Conservation (phyloP, 2,113 vertebrate genomes). For the Zosterops borbonicus region DNA sequence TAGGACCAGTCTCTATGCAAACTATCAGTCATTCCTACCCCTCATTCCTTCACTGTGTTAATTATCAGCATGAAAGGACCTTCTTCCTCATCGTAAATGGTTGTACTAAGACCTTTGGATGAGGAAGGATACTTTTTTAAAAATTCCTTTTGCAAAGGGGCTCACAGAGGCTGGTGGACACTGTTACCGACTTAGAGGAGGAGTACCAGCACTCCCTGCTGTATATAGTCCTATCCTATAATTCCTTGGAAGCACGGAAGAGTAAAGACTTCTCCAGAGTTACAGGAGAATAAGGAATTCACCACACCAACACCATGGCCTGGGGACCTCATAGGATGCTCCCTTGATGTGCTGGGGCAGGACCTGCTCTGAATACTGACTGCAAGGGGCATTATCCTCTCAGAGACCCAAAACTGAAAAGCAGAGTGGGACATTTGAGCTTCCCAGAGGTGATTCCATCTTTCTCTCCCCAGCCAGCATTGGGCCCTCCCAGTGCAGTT, state of each 20-base stretch:
- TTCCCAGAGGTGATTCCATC: neutral
- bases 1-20: neutral
- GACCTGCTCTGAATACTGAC: neutral
- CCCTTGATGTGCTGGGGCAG: neutral
- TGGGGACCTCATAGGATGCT: neutral
- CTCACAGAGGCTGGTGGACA: neutral
- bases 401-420: neutral
- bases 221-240: neutral
- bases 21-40: neutral
- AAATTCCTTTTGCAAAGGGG: neutral
- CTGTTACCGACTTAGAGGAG: neutral
- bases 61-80: neutral
- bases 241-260: neutral
- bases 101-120: neutral
- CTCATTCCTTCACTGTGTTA: rapidly evolving
- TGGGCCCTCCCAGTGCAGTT: neutral
- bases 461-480: neutral
- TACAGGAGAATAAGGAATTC: neutral
- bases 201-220: neutral
- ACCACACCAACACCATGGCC: neutral
- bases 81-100: neutral
- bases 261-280: neutral
- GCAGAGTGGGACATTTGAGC: neutral
- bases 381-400: neutral
- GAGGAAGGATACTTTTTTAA: neutral